A percentile compares a stretch with the other conserved stretches of the same genome.
Evolutionary conservation across 2,113 vertebrate genomes (phyloP).

Genomic region (Onychostoma macrolepis): DNA sequence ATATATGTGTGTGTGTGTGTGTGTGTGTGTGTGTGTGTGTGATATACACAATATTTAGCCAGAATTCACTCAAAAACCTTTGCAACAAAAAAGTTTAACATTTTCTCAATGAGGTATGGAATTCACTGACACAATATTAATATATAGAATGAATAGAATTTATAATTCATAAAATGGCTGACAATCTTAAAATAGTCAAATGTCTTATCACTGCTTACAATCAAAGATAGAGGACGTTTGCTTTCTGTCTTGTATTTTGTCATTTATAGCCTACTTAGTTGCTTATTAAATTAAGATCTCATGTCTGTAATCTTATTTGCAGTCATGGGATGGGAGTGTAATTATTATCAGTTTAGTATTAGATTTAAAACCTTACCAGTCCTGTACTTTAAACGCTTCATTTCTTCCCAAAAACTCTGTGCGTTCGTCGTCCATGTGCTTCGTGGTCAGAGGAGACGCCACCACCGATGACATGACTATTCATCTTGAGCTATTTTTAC

Average conservation of each 20-base stretch:
- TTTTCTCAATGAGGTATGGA: too few relatives aligned
- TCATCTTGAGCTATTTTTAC: slow-evolving; percentile 58
- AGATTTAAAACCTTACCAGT: neutral
- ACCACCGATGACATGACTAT: slow-evolving; percentile 39
- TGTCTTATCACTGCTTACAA: neutral
- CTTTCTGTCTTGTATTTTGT: neutral
- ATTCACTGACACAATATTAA: neutral
- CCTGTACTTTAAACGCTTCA: neutral
- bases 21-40: too few relatives aligned
- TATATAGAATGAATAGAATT: neutral
- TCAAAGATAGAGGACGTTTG: neutral
- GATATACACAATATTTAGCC: too few relatives aligned
- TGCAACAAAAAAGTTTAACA: too few relatives aligned
- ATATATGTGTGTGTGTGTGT: too few relatives aligned
- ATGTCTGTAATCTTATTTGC: neutral
- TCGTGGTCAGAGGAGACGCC: slow-evolving; percentile 14
- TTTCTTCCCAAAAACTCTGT: slow-evolving; percentile 10
- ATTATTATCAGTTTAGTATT: neutral
- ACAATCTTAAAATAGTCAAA: neutral
- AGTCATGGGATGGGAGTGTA: neutral
- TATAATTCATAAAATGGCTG: neutral
- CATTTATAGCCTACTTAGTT: neutral
- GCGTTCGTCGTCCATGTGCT: neutral
- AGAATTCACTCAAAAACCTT: too few relatives aligned
- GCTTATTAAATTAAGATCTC: neutral